A percentile compares a stretch with the other conserved stretches of the same genome.
Evolutionary conservation across 2,113 vertebrate species (phyloP).

Genomic region (Pterophyllum scalare): DNA sequence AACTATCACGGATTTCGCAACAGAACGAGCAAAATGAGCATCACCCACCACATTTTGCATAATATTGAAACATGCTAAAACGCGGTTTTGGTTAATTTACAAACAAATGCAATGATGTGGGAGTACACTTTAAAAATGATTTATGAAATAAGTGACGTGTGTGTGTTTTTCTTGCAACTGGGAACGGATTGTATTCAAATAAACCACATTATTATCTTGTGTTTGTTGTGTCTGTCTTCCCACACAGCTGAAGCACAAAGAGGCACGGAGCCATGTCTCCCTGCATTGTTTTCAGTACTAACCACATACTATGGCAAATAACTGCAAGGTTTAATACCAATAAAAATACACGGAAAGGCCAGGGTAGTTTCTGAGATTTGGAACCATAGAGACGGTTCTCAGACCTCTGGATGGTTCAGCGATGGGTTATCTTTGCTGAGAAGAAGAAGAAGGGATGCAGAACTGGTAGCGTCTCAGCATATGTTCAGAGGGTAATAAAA

Average conservation of each 20-base stretch:
- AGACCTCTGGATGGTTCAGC: conserved; percentile 82
- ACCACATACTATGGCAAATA: conserved; percentile 12
- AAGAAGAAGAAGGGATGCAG: conserved; percentile 86
- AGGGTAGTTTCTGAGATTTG: conserved; percentile 35
- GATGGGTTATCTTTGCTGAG: conserved; percentile 81
- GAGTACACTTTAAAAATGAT: conserved; percentile 44
- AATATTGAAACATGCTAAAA: neutral
- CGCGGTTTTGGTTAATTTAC: neutral
- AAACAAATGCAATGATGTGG: neutral
- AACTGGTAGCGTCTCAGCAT: conserved; percentile 92
- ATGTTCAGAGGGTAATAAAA: conserved; percentile 99
- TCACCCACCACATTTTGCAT: neutral
- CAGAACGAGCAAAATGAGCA: neutral
- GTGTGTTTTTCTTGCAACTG: conserved; percentile 39
- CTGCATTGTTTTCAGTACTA: conserved; percentile 42
- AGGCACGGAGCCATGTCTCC: conserved; percentile 25
- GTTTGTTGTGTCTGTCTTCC: conserved; percentile 67
- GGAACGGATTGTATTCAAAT: conserved; percentile 74
- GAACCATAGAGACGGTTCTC: conserved; percentile 39
- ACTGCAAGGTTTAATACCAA: conserved; percentile 1
- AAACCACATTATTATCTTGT: conserved; percentile 69
- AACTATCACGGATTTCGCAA: neutral
- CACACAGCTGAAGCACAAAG: conserved; percentile 53
- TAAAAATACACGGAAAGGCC: neutral
- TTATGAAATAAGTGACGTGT: conserved; percentile 56